Evolutionary conservation across 2,797 vertebrate genomes (phyloP).

Genomic region (Acipenser ruthenus): DNA sequence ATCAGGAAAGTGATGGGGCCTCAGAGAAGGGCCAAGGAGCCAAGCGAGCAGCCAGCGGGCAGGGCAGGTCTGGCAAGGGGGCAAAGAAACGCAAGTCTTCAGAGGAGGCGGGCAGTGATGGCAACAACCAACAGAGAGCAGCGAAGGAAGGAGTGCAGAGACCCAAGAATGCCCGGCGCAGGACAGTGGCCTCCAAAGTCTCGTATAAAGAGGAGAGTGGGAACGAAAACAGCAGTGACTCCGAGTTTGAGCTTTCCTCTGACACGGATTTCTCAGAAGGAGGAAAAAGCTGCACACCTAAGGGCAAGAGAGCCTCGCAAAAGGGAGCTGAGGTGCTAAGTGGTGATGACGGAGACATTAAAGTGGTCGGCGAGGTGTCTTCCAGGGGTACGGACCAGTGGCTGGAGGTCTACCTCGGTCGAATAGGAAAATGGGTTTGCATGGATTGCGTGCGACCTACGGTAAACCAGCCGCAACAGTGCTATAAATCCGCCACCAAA

Average conservation of each 20-base stretch:
- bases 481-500: slow-evolving; percentile 65
- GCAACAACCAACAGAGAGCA: slow-evolving; percentile 25
- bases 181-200: slow-evolving; percentile 72
- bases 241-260: slow-evolving; percentile 38
- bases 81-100: slow-evolving; percentile 44
- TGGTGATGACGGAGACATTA: slow-evolving; percentile 32
- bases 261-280: slow-evolving; percentile 28
- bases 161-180: slow-evolving; percentile 56
- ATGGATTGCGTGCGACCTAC: slow-evolving; percentile 71
- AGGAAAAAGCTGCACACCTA: slow-evolving; percentile 20
- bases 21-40: slow-evolving; percentile 42
- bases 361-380: slow-evolving; percentile 27
- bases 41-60: slow-evolving; percentile 39
- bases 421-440: slow-evolving; percentile 71
- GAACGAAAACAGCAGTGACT: slow-evolving; percentile 56
- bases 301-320: slow-evolving; percentile 21
- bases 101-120: slow-evolving; percentile 23
- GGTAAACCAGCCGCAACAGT: slow-evolving; percentile 60
- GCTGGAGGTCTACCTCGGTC: slow-evolving; percentile 83
- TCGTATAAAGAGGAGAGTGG: slow-evolving; percentile 84
- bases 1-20: slow-evolving; percentile 14
- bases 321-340: slow-evolving; percentile 42
- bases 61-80: slow-evolving; percentile 23
- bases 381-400: slow-evolving; percentile 68
- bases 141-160: slow-evolving; percentile 29